These are phyloP conservation scores for Synanthedon formicaeformis DNA, from an alignment of 2,888 invertebrate species.

Conservation along the genomic window DNA sequence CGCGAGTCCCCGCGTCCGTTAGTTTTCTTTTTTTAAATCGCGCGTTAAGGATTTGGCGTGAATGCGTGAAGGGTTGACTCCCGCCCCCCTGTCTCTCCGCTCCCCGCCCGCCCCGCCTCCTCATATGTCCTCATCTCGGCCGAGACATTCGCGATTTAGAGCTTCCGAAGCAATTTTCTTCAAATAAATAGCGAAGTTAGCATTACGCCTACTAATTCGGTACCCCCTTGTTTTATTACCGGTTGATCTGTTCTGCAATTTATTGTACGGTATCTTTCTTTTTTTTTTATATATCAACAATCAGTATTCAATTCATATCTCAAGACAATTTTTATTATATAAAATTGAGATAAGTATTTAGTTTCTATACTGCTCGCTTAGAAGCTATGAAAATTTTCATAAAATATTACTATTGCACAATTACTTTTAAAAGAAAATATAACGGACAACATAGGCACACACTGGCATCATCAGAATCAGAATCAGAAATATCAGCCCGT, in stretches of 20 bases:
- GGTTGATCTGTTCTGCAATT: not conserved
- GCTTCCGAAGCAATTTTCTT: conserved; percentile 30
- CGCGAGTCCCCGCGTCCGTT: conserved; percentile 37
- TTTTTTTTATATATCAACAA: no score
- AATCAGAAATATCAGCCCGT: no score
- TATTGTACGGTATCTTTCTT: no score
- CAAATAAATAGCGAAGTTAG: conserved; percentile 29
- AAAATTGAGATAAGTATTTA: no score
- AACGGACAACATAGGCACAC: no score
- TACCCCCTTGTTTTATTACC: conserved; percentile 12
- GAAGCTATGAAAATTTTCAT: no score
- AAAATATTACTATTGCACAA: no score
- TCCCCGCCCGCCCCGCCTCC: conserved; percentile 28
- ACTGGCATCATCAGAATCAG: no score
- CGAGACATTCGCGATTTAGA: conserved; percentile 15
- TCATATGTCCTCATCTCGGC: conserved; percentile 48
- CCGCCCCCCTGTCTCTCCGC: conserved; percentile 18
- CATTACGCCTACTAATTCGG: conserved; percentile 22
- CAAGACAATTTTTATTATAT: no score
- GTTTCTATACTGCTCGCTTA: no score
- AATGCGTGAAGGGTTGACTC: conserved; percentile 62
- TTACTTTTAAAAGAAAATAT: no score
- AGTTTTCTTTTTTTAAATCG: conserved; percentile 70
- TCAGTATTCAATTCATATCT: no score
- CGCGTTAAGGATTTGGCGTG: conserved; percentile 67